These are phyloP conservation scores for Planococcus citri DNA, from an alignment of 1,140 invertebrate genomes.

Conservation along the genomic window DNA sequence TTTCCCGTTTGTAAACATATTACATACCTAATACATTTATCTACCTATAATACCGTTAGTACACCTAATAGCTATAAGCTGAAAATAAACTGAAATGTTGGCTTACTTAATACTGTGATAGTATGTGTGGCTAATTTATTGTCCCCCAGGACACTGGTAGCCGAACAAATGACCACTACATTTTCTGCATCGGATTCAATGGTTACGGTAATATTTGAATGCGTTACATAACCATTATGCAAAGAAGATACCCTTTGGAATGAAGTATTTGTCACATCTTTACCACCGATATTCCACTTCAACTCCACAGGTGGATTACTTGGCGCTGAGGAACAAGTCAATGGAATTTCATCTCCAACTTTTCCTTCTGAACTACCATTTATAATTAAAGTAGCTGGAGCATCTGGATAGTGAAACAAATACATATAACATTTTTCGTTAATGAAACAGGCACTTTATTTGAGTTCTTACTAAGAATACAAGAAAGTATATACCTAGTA, in stretches of 20 bases:
- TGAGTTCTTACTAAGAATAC: no score
- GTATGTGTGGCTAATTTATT: slow-evolving; percentile 77
- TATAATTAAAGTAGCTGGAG: slow-evolving; percentile 77
- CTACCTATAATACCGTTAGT: no score
- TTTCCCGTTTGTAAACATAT: no score
- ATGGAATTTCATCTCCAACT: slow-evolving; percentile 66
- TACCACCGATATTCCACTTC: slow-evolving; percentile 74
- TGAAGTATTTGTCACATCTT: slow-evolving; percentile 43
- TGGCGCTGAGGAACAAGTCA: slow-evolving; percentile 74
- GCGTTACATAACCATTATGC: slow-evolving; percentile 77
- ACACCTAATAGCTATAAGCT: no score
- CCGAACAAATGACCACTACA: slow-evolving; percentile 72
- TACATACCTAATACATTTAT: no score
- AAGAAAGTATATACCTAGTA: no score
- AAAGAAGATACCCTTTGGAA: slow-evolving; percentile 33
- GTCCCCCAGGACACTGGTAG: slow-evolving; percentile 71
- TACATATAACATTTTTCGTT: no score
- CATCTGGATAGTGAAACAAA: slow-evolving; percentile 50
- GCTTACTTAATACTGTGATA: slow-evolving; percentile 87
- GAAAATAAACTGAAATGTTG: no score
- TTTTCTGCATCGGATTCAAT: slow-evolving; percentile 62
- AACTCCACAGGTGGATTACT: slow-evolving; percentile 86
- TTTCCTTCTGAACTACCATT: slow-evolving; percentile 72
- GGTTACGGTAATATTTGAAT: slow-evolving; percentile 72
- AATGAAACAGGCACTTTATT: no score